Base-by-base conservation (phyloP, 2,888 invertebrate genomes). In the Anoncus sp. region DNA sequence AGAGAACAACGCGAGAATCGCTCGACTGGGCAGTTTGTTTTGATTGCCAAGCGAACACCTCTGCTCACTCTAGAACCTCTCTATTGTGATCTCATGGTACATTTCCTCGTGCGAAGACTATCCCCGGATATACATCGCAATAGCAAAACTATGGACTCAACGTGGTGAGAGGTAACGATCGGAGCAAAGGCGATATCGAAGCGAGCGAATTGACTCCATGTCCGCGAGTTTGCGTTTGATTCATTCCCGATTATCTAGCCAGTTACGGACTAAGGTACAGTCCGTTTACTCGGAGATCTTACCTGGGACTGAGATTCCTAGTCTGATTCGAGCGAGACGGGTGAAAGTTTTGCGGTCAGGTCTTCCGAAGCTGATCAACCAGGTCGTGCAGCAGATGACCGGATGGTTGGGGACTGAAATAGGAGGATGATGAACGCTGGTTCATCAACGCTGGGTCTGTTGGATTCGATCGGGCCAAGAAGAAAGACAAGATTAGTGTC, bases 11-110 rank as follows among this genome's bases (percentile, higher is more conserved):
- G n/a, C 62, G 40, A 43, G 71, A 72, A 86, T 85, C 82, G 79
- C 82, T 31, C n/a, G n/a, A n/a, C n/a, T n/a, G n/a, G 71, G 87
- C 86, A 83, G 86, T 88, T 87, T 84, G 77, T 82, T 81, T 66
- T 86, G 87, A 88, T 88, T 86, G 84, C 86, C 73, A 77, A 77
- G 71, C 81, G 81, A 82, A 82, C 83, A 80, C 83, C 79, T 82
- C 81, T 47, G 57, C 75, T 63, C 71, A 53, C 31, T 35, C 9
- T 43, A 35, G 14, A n/a, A 16, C 18, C 14, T 62, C 27, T 31
- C 31, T 31, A 31, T n/a, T n/a, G n/a, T n/a, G n/a, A n/a, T n/a
- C n/a, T n/a, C n/a, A n/a, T n/a, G n/a, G n/a, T n/a, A n/a, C n/a
- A n/a, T n/a, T n/a, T n/a, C n/a, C n/a, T n/a, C n/a, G n/a, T n/a